These are phyloP conservation scores for Entomyzon cyanotis DNA, from an alignment of 2,113 vertebrate genomes.

Conservation along the genomic window DNA sequence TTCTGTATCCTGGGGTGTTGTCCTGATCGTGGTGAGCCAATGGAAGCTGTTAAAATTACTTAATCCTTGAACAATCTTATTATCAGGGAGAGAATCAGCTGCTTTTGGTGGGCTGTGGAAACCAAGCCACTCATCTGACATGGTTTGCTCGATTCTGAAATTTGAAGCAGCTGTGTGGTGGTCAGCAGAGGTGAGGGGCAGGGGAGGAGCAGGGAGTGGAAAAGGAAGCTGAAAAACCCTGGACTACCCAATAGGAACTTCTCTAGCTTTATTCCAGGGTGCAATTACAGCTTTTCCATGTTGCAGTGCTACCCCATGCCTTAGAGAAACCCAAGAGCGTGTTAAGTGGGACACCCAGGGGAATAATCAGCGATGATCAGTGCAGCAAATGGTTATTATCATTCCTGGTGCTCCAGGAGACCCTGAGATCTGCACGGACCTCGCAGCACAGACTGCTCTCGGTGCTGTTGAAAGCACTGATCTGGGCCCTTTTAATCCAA, in stretches of 20 bases:
- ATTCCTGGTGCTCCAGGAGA: neutral
- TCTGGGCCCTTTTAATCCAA: neutral
- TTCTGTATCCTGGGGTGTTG: neutral
- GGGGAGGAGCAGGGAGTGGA: neutral
- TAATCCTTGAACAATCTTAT: neutral
- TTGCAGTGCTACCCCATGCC: neutral
- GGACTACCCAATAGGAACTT: neutral
- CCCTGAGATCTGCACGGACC: neutral
- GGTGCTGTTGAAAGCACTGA: neutral
- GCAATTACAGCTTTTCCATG: neutral
- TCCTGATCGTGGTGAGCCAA: neutral
- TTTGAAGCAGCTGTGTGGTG: neutral
- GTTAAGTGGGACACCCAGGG: neutral
- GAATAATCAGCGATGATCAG: neutral
- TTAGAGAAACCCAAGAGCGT: neutral
- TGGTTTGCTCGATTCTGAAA: neutral
- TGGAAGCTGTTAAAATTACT: neutral
- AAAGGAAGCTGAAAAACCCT: neutral
- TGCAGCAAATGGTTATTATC: neutral
- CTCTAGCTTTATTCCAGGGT: neutral
- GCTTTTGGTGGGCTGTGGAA: neutral
- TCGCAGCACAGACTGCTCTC: accelerated
- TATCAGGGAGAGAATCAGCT: neutral
- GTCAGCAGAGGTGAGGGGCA: neutral
- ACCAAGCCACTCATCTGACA: neutral